Conservation (phyloP, 2,888 invertebrate species). For the Chrysopilus asiliformis region DNA sequence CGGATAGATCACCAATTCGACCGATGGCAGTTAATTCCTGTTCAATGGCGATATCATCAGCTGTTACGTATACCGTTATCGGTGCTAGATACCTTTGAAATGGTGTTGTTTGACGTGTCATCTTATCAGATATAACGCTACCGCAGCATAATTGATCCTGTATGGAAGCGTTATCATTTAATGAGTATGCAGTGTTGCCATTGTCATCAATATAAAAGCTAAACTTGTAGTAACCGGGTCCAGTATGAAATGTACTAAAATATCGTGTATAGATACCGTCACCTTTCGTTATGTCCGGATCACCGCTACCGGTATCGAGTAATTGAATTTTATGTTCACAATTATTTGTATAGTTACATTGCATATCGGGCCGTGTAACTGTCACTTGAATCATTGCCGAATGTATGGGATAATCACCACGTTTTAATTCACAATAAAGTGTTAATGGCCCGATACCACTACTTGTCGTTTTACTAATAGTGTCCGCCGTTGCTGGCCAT, state of each 20-base stretch:
- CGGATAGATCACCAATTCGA: constrained; percentile 41
- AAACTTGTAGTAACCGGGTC: constrained; percentile 39
- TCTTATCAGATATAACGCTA: constrained; percentile 33
- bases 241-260: constrained; percentile 37
- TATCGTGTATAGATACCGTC: constrained; percentile 54
- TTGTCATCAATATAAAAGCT: constrained; percentile 40
- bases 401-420: constrained; percentile 42
- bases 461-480: too few species aligned
- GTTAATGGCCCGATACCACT: constrained; percentile 35
- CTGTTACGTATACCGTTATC: constrained; percentile 34
- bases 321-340: constrained; percentile 37
- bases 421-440: constrained; percentile 41
- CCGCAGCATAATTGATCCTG: constrained; percentile 38
- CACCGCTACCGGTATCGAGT: constrained; percentile 46
- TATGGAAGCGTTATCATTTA: constrained; percentile 16
- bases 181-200: constrained; percentile 41
- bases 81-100: constrained; percentile 41
- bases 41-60: constrained; percentile 27
- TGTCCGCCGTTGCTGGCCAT: too few species aligned
- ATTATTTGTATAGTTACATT: constrained; percentile 16
- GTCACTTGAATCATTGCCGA: constrained; percentile 44
- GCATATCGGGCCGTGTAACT: constrained; percentile 30
- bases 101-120: constrained; percentile 37
- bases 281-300: constrained; percentile 48
- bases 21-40: constrained; percentile 21